Evolutionary conservation across 2,797 vertebrate genomes (phyloP), one percentile per base, ranked within the genome.

Genomic region (Thunnus albacares): DNA sequence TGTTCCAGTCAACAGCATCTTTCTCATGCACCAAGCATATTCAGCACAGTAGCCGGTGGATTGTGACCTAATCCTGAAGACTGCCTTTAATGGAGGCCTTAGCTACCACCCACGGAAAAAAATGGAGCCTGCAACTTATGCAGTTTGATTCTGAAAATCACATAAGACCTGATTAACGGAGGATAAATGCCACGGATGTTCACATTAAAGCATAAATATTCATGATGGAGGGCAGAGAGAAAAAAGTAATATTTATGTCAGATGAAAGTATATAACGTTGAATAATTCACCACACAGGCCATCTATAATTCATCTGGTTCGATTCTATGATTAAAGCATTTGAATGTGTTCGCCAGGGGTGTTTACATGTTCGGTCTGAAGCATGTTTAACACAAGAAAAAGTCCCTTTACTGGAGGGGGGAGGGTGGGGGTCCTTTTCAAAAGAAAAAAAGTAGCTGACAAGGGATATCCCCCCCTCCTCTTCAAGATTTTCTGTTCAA

Each of bases 131-230:
- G 81, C 85, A 94, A 94, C 90, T 91, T 91, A 91, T 92, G 88
- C 91, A 88, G 83, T 94, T 93, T 91, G 91, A 92, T 93, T 94
- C 90, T 87, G 87, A 93, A 94, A 94, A 94, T 93, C 92, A 92
- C 93, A 94, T 93, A 94, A 94, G 90, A 93, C 91, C 93, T 93
- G 93, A 94, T 95, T 94, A 94, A 94, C 90, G 74, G 85, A 89
- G 91, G 90, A 95, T 94, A 94, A 94, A 94, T 93, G 91, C 88
- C 91, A 93, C 56, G 90, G 92, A 92, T 93, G 87, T 89, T 94
- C 93, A 94, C 93, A 94, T 94, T 94, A 93, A 91, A 88, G 86
- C 92, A 93, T 95, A 90, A 94, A 95, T 95, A 95, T 95, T 95
- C 91, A 95, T 92, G 88, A 90, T 68, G 62, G 85, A 87, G 87